These are phyloP conservation scores for Melanchra persicariae DNA, from an alignment of 2,888 invertebrate species.

Conservation along the genomic window DNA sequence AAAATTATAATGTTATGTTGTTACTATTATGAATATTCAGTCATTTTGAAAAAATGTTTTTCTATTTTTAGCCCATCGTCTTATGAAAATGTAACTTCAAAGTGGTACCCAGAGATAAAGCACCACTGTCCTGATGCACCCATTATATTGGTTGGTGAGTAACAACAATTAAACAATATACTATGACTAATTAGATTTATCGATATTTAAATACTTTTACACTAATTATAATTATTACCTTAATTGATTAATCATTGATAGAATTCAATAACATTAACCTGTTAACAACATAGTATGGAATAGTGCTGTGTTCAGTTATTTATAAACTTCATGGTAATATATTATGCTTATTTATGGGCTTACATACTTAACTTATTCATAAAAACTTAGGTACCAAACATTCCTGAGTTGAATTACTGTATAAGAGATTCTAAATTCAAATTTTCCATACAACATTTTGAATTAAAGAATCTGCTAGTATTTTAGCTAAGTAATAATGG, in stretches of 20 bases:
- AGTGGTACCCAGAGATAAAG: conserved; percentile 99
- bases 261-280: not conserved
- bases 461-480: no score
- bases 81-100: conserved; percentile 99
- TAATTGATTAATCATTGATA: conserved; percentile 12
- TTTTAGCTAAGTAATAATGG: no score
- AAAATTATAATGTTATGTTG: not conserved
- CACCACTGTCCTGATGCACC: conserved; percentile 99
- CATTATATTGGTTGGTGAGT: conserved; percentile 98
- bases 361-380: no score
- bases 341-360: no score
- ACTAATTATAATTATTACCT: conserved; percentile 4
- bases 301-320: not conserved
- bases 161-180: conserved; percentile 20
- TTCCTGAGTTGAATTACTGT: no score
- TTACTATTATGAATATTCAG: not conserved
- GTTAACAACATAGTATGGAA: conserved; percentile 4
- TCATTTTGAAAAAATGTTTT: not conserved
- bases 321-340: not conserved
- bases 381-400: no score
- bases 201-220: not conserved
- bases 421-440: no score
- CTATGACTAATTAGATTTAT: not conserved
- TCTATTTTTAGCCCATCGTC: conserved; percentile 96
- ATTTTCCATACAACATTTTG: no score